Evolutionary conservation across 2,113 vertebrate genomes (phyloP).

Genomic region (Mola mola): DNA sequence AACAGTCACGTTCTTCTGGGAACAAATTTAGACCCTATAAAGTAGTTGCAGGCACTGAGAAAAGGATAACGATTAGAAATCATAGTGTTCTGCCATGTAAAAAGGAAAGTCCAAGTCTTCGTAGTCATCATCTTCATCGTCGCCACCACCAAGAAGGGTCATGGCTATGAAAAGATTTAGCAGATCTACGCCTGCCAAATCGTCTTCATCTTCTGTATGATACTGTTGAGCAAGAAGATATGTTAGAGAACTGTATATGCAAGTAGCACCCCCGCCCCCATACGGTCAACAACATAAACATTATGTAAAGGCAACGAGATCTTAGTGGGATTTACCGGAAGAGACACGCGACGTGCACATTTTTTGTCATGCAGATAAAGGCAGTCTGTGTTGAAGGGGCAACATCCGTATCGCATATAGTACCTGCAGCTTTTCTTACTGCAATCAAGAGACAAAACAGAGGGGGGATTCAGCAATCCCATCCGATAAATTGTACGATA

Average conservation of each 20-base stretch:
- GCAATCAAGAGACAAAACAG: rapidly evolving
- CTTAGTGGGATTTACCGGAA: conserved; percentile 61
- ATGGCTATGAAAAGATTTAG: conserved; percentile 75
- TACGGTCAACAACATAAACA: background rate
- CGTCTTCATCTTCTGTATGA: conserved; percentile 62
- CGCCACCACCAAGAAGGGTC: conserved; percentile 54
- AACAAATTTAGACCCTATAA: background rate
- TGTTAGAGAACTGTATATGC: background rate
- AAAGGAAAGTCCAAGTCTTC: conserved; percentile 39
- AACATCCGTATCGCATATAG: conserved; percentile 79
- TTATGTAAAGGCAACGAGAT: background rate
- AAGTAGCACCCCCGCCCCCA: too few relatives aligned
- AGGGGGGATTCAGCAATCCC: background rate
- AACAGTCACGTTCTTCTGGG: conserved; percentile 12
- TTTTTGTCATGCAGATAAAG: conserved; percentile 86
- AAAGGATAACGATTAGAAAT: conserved; percentile 22
- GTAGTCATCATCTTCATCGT: background rate
- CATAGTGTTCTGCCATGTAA: conserved; percentile 30
- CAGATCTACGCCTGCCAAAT: conserved; percentile 64
- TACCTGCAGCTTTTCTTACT: conserved; percentile 88
- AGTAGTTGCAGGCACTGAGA: conserved; percentile 23
- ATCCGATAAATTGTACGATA: too few relatives aligned
- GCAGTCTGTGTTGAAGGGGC: conserved; percentile 89
- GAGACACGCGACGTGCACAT: conserved; percentile 34
- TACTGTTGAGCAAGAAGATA: conserved; percentile 37